These are phyloP conservation scores for Octodonta nipae DNA, from an alignment of 2,888 invertebrate species.

Conservation along the genomic window DNA sequence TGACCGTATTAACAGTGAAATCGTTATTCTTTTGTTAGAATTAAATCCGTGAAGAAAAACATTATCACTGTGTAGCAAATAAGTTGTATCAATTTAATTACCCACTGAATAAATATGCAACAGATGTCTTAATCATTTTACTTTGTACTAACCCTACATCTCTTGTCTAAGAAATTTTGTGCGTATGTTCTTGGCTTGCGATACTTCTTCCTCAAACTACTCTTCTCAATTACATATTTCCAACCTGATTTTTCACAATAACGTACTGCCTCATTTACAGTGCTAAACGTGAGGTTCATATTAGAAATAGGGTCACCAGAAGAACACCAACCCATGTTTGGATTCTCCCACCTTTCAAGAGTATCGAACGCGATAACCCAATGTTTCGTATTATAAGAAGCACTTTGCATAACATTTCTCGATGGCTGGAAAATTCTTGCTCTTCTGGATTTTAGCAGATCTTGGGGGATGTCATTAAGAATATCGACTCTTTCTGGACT, in stretches of 20 bases:
- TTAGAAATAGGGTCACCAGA: slow-evolving; percentile 87
- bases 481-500: neutral
- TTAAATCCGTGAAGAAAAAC: too few relatives aligned
- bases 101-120: too few relatives aligned
- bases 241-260: slow-evolving; percentile 87
- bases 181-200: slow-evolving; percentile 73
- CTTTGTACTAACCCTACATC: slow-evolving; percentile 81
- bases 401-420: slow-evolving; percentile 24
- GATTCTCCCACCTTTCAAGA: slow-evolving; percentile 43
- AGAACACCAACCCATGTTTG: slow-evolving; percentile 91
- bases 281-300: slow-evolving; percentile 58
- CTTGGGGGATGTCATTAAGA: neutral
- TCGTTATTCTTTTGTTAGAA: too few relatives aligned
- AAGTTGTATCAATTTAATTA: too few relatives aligned
- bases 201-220: slow-evolving; percentile 45
- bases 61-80: too few relatives aligned
- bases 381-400: slow-evolving; percentile 14
- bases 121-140: slow-evolving; percentile 43
- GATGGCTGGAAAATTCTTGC: slow-evolving; percentile 20
- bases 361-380: slow-evolving; percentile 22
- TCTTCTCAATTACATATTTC: slow-evolving; percentile 63
- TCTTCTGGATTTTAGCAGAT: slow-evolving; percentile 7
- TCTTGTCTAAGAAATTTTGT: slow-evolving; percentile 83
- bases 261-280: slow-evolving; percentile 68
- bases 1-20: too few relatives aligned